A percentile compares a stretch with the other conserved stretches of the same genome.
Conservation (phyloP, 2,797 vertebrate species). For the Phataginus tricuspis region DNA sequence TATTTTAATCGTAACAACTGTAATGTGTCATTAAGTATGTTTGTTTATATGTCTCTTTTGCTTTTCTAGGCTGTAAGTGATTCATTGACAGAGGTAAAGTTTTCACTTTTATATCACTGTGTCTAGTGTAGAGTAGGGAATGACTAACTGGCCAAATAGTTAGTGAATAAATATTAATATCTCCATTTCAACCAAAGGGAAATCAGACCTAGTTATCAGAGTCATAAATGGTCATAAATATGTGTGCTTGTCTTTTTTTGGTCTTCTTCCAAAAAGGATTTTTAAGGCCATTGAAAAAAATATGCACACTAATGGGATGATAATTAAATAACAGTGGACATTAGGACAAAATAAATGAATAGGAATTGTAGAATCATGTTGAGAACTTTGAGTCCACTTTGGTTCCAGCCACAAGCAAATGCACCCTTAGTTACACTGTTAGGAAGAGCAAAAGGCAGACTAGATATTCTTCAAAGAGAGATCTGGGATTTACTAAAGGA, state of each 20-base stretch:
- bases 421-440: background rate
- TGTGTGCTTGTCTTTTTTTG: constrained; percentile 8
- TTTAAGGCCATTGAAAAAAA: constrained; percentile 46
- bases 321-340: background rate
- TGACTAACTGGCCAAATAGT: constrained; percentile 6
- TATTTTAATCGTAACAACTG: constrained; percentile 39
- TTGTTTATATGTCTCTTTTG: constrained; percentile 5
- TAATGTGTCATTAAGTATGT: background rate
- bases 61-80: background rate
- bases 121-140: background rate
- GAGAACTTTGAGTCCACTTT: constrained; percentile 4
- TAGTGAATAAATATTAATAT: constrained; percentile 39
- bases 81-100: background rate
- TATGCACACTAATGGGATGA: background rate
- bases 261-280: constrained; percentile 3
- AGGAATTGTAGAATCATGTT: background rate
- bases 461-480: background rate
- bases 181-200: constrained; percentile 19
- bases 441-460: background rate
- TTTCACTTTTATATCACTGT: constrained; percentile 3
- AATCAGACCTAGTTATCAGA: constrained; percentile 27
- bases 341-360: constrained; percentile 33
- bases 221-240: background rate
- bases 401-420: constrained; percentile 12
- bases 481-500: background rate